phyloP scores from a whole-genome alignment of 2,113 vertebrate genomes.

The Silurus meridionalis region DNA sequence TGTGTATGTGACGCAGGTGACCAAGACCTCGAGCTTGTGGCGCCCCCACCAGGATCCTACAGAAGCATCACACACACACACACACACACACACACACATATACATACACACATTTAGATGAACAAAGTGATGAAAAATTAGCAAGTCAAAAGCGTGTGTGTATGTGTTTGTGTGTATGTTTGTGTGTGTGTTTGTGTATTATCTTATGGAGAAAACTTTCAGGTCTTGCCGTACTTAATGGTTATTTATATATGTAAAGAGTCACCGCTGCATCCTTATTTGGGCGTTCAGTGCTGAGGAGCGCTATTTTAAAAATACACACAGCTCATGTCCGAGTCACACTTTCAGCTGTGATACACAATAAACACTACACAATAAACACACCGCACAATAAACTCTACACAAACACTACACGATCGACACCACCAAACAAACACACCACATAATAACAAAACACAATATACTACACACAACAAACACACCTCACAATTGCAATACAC shows the following conservation, averaged over 20 bases:
- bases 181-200: not conserved
- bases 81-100: not conserved
- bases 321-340: not conserved
- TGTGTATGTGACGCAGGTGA: conserved; percentile 74
- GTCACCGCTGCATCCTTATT: conserved; percentile 70
- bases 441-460: not conserved
- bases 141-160: not conserved
- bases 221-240: conserved; percentile 61
- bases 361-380: not conserved
- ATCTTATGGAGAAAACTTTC: conserved; percentile 33
- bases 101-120: not conserved
- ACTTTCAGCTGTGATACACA: not conserved
- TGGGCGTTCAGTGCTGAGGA: conserved; percentile 63
- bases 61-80: conserved; percentile 7
- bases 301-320: conserved; percentile 75
- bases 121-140: not conserved
- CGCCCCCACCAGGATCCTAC: conserved; percentile 88
- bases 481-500: not conserved
- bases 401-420: not conserved
- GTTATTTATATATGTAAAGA: conserved; percentile 69
- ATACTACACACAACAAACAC: not conserved
- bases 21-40: conserved; percentile 81
- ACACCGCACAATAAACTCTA: not conserved
- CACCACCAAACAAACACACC: not conserved
- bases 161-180: not conserved